Conservation (phyloP, 2,888 invertebrate species). For the Rosalia funebris region DNA sequence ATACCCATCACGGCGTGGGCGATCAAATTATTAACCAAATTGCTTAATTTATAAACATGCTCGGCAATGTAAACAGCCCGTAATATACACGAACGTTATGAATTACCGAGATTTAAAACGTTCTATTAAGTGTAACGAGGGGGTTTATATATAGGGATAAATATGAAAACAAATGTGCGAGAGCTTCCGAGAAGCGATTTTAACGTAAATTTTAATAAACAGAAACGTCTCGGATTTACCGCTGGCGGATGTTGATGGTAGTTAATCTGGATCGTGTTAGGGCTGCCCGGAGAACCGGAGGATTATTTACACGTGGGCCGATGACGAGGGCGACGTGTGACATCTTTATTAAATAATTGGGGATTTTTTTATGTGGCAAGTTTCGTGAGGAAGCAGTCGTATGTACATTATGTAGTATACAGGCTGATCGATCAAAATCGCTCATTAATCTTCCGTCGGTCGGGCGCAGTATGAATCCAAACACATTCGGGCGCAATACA, state of each 20-base stretch:
- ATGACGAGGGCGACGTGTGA: background rate
- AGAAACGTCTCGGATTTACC: background rate
- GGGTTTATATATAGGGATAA: background rate
- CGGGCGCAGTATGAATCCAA: no score
- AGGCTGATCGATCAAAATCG: no score
- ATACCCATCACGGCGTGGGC: background rate
- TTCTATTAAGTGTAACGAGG: no score
- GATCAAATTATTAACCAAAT: constrained; percentile 13
- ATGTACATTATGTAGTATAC: no score
- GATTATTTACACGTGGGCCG: background rate
- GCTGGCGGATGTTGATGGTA: background rate
- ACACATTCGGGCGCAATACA: no score
- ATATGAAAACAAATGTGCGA: constrained; percentile 1
- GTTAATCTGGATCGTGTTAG: constrained; percentile 10
- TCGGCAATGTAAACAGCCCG: constrained; percentile 7
- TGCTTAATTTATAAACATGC: constrained; percentile 18
- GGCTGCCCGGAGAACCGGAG: constrained; percentile 2
- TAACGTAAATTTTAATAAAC: constrained; percentile 1
- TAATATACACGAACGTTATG: constrained; percentile 10
- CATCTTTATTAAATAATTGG: background rate
- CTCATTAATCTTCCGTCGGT: no score
- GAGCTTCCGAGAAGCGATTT: constrained; percentile 3
- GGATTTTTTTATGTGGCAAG: background rate
- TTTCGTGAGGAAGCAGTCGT: no score
- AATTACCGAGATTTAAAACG: constrained; percentile 9